Conservation (phyloP, 1,140 invertebrate species). For the Megalopta genalis region DNA sequence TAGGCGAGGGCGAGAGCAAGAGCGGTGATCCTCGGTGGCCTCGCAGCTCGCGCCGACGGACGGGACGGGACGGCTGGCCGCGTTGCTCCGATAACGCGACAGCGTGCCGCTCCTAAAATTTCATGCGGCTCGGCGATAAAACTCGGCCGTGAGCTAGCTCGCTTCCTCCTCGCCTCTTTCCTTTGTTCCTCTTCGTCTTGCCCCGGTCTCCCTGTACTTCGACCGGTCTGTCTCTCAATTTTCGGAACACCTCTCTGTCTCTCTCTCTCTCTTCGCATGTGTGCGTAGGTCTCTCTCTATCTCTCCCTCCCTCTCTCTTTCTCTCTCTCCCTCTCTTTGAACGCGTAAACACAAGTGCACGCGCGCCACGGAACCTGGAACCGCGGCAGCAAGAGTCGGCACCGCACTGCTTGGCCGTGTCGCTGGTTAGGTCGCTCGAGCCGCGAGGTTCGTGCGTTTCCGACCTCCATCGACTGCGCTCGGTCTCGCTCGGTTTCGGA, state of each 20-base stretch:
- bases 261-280: not conserved
- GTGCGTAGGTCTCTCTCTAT: too few species aligned
- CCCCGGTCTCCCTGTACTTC: not conserved
- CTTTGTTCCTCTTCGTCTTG: not conserved
- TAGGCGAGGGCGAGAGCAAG: too few species aligned
- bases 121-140: constrained; percentile 8
- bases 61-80: not conserved
- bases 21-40: constrained; percentile 17
- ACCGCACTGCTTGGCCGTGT: constrained; percentile 60
- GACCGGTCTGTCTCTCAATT: not conserved
- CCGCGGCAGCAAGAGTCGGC: constrained; percentile 65
- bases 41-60: constrained; percentile 2
- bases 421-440: constrained; percentile 61
- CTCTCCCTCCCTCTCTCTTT: constrained; percentile 9
- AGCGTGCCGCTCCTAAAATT: constrained; percentile 40
- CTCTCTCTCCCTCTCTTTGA: constrained; percentile 17
- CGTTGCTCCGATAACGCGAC: constrained; percentile 38
- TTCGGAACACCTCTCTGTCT: not conserved
- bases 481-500: constrained; percentile 54
- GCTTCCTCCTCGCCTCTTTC: constrained; percentile 13
- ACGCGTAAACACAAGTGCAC: constrained; percentile 61
- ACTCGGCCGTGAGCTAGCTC: constrained; percentile 21
- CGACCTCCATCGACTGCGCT: constrained; percentile 46
- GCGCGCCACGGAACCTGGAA: constrained; percentile 43
- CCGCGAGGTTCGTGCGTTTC: constrained; percentile 60